Evolutionary conservation across 2,797 vertebrate species (phyloP), one percentile per base, ranked within the genome.

Genomic region (Sorex maritimensis): DNA sequence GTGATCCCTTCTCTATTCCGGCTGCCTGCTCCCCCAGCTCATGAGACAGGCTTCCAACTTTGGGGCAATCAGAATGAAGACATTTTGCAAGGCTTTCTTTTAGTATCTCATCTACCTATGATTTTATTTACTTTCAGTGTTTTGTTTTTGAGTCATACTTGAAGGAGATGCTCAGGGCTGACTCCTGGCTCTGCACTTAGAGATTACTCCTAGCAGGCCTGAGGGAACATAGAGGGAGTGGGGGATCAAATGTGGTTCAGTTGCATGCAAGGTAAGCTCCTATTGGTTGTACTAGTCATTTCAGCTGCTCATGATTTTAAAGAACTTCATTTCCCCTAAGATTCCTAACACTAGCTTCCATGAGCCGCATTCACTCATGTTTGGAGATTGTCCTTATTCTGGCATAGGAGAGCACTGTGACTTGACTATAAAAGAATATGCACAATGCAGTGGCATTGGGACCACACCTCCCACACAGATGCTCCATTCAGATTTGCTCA

Each of bases 381-480:
- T 68, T 10, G 6, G 28, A 0, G 24, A 28, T 34, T 38, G 13
- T 46, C 14, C 38, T 24, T 89, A 28, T 23, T 58, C 34, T 79
- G 23, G 41, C 84, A 63, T 63, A 89, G 75, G 69, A 67, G 73
- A 89, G 61, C 44, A 80, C 75, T 69, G 71, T 63, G 58, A 21
- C 65, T 74, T 80, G 46, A 44, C 87, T 89, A 5, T 82, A 58
- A 86, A 85, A 85, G 92, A 92, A 92, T 86, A 73, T 78, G 28
- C 46, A 65, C 38, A 79, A 8, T 82, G 74, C 28, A 55, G 26
- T 38, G 13, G 21, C 67, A 24, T 2, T 26, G 55, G 87, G 69
- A 82, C 72, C 92, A 83, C 69, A 71, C 92, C 92, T 93, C 77
- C 69, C 44, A 77, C 34, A 81, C 82, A 95, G 92, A 93, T 71